These are phyloP conservation scores for Vipera ursinii DNA, from an alignment of 2,797 vertebrate species.

Conservation along the genomic window DNA sequence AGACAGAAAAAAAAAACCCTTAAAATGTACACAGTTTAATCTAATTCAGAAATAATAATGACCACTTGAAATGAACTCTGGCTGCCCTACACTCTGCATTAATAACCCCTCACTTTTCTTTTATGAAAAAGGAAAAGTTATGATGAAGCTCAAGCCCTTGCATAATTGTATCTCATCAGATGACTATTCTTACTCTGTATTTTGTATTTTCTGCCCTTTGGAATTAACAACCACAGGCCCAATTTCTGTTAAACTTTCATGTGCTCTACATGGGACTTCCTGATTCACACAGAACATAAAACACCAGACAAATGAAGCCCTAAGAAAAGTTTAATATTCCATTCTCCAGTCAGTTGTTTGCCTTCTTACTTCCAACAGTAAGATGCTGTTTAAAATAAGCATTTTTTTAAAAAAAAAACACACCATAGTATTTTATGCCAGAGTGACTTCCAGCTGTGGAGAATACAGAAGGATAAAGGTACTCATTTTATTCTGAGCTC, in stretches of 20 bases:
- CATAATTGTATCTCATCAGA: not conserved
- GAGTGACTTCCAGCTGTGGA: slow-evolving; percentile 46
- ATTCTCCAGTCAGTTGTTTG: not conserved
- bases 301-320: not conserved
- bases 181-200: not conserved
- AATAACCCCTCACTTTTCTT: not conserved
- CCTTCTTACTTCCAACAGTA: slow-evolving; percentile 24
- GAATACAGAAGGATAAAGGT: slow-evolving; percentile 2
- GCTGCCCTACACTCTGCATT: not conserved
- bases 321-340: not conserved
- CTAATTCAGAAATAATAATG: not conserved
- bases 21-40: slow-evolving; percentile 6
- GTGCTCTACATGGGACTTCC: not conserved
- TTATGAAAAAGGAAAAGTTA: not conserved
- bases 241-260: not conserved
- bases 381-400: slow-evolving; percentile 30
- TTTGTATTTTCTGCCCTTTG: not conserved
- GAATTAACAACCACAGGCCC: not conserved
- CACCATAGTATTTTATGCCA: slow-evolving; percentile 47
- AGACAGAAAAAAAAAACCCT: not conserved
- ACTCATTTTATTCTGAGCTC: not conserved
- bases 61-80: not conserved
- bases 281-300: not conserved
- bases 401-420: not conserved
- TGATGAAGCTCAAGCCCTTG: not conserved